Evolutionary conservation across 2,113 vertebrate species (phyloP), one percentile per base, ranked within the genome.

Genomic region (Egretta garzetta): DNA sequence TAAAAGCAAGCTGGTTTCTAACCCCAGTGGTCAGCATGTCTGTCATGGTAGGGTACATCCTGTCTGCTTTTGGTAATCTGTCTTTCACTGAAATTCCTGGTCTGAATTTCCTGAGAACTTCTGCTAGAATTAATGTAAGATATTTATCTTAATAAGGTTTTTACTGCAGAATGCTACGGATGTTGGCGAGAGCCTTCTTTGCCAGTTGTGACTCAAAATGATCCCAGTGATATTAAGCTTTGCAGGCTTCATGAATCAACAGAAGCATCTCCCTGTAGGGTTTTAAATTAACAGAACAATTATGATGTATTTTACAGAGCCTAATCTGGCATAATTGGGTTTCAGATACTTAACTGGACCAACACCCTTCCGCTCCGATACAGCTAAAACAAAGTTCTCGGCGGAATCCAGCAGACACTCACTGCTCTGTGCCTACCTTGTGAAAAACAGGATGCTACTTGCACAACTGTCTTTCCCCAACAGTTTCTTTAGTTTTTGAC

Each of bases 221-320:
- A 80, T 95, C 70, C 73, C 47, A 59, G 56, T 64, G 86, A 90
- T 87, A 72, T 0, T 67, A 76, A 80, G 85, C 66, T 87, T 93
- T 80, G 60, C 63, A 91, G 66, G 71, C 59, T 94, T 83, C 56
- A 27, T 62, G 71, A 86, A 94, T 91, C 70, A 86, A 85, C 41
- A 91, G 84, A 96, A 94, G 80, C 62, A 92, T 93, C 63, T 95
- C 72, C 77, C 90, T 93, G 70, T 94, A 93, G 83, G 90, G 81
- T 93, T 97, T 95, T 94, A 82, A 96, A 96, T 92, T 93, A 83
- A 86, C 55, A 92, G 83, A 88, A 88, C 53, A 91, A 91, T 88
- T 68, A 60, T 67, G 47, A 92, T 95, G 67, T 80, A 79, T 94
- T 96, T 97, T 93, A 68, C 67, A 85, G 95, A 95, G 77, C 66